Percentiles rank a stretch among this genome's conserved stretches.
phyloP scores from a whole-genome alignment of 2,888 invertebrate genomes.

The Melanchra persicariae region DNA sequence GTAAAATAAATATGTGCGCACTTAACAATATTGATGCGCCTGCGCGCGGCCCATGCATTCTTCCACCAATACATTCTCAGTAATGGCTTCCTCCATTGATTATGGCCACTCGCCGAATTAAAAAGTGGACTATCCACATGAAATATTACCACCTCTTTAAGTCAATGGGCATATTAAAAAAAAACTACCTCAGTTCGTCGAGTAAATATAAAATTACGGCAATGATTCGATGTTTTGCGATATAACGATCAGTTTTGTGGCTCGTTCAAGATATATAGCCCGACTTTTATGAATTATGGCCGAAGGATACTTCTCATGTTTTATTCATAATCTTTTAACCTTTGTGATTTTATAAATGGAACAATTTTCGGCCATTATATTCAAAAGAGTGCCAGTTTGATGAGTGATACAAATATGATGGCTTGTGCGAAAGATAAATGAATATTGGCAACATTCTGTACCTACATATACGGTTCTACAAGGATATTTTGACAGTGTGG shows the following conservation, averaged over 20 bases:
- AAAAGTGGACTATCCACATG: constrained; percentile 59
- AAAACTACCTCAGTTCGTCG: constrained; percentile 26
- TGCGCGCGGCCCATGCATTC: constrained; percentile 29
- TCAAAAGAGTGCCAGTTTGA: constrained; percentile 44
- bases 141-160: constrained; percentile 66
- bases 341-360: constrained; percentile 46
- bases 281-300: constrained; percentile 58
- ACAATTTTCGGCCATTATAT: constrained; percentile 56
- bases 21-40: constrained; percentile 47
- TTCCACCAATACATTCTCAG: constrained; percentile 49
- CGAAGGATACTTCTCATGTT: constrained; percentile 51
- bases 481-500: too few relatives aligned
- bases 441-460: too few relatives aligned
- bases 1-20: constrained; percentile 34
- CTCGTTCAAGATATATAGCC: constrained; percentile 30
- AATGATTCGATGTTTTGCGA: constrained; percentile 44
- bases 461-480: neutral
- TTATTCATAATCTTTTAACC: constrained; percentile 59
- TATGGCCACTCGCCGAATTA: constrained; percentile 56
- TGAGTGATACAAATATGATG: constrained; percentile 33
- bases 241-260: constrained; percentile 55
- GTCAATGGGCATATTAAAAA: constrained; percentile 60
- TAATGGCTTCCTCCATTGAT: constrained; percentile 68
- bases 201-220: constrained; percentile 54
- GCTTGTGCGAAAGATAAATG: neutral